Evolutionary conservation across 2,113 vertebrate species (phyloP).

Genomic region (Halichoerus grypus): DNA sequence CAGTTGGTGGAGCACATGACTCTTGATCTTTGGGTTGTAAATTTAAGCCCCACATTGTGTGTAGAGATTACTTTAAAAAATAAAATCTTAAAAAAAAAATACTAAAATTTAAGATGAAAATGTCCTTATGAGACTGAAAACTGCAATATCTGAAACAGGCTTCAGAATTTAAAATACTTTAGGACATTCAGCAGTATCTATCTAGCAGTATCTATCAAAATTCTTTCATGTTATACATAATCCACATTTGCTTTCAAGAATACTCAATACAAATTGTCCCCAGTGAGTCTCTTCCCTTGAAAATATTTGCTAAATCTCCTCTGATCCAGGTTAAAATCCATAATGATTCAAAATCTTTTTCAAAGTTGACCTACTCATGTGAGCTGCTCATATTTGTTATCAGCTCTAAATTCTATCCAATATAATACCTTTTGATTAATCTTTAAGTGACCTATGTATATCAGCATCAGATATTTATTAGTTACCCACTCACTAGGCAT

Average conservation of each 20-base stretch:
- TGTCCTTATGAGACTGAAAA: background rate
- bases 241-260: slow-evolving; percentile 6
- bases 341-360: slow-evolving; percentile 10
- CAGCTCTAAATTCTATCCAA: background rate
- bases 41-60: background rate
- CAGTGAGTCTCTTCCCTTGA: background rate
- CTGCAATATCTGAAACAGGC: background rate
- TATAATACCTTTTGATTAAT: background rate
- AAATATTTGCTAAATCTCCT: background rate
- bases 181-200: background rate
- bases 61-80: background rate
- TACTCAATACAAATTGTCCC: background rate
- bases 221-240: background rate
- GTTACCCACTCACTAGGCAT: background rate
- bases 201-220: background rate
- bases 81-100: background rate
- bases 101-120: slow-evolving; percentile 16
- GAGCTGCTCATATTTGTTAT: background rate
- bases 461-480: background rate
- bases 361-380: background rate
- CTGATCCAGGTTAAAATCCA: background rate
- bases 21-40: background rate
- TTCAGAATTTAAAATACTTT: slow-evolving; percentile 12
- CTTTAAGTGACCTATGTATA: background rate
- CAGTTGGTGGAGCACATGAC: background rate